phyloP scores from a whole-genome alignment of 1,140 invertebrate genomes.

The Galendromus occidentalis region DNA sequence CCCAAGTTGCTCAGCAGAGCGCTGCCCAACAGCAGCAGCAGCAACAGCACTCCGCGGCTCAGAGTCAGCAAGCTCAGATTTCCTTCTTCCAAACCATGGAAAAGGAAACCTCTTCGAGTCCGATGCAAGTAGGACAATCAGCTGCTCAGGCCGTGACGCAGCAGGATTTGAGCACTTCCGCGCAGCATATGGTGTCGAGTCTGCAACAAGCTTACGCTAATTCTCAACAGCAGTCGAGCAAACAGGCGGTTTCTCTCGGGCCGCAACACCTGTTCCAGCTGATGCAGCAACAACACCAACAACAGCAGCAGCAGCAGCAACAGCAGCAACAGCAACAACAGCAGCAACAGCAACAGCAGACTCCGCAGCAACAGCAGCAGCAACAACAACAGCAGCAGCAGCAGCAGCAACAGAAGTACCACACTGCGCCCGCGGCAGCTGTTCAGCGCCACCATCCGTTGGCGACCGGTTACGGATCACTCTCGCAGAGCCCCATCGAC shows the following conservation, averaged over 20 bases:
- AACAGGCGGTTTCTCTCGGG: background rate
- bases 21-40: too few species aligned
- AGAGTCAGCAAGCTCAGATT: too few species aligned
- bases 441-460: background rate
- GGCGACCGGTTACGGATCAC: background rate
- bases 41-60: too few species aligned
- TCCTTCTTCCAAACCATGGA: too few species aligned
- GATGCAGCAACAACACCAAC: background rate
- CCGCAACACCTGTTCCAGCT: too few species aligned
- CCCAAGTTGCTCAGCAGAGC: too few species aligned
- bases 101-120: too few species aligned
- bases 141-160: background rate
- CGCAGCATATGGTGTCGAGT: background rate
- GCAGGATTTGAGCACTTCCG: background rate
- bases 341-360: background rate
- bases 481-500: background rate
- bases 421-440: background rate
- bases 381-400: background rate
- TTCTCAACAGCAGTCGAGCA: background rate
- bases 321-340: background rate
- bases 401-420: background rate
- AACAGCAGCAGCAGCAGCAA: constrained; percentile 1
- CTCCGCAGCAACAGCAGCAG: background rate
- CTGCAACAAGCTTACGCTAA: background rate
- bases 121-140: too few species aligned